phyloP scores from a whole-genome alignment of 2,888 invertebrate species.

The Endomychus coccineus region DNA sequence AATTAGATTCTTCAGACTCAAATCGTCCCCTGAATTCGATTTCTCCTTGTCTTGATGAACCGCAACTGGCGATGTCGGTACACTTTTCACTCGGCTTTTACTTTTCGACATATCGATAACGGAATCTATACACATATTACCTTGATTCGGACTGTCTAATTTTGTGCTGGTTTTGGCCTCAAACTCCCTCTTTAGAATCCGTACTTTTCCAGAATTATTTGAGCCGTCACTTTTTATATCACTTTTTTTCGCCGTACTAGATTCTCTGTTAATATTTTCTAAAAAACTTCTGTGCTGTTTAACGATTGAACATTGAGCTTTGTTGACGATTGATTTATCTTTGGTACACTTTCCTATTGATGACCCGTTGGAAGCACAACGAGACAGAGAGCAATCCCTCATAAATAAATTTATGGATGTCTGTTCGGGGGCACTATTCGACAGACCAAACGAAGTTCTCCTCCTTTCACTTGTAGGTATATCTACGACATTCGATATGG shows the following conservation, averaged over 20 bases:
- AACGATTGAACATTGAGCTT: conserved; percentile 47
- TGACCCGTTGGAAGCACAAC: conserved; percentile 38
- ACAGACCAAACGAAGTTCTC: too few relatives aligned
- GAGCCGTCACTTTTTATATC: conserved; percentile 17
- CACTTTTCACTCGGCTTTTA: conserved; percentile 38
- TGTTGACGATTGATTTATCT: conserved; percentile 34
- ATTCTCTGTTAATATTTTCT: conserved; percentile 44
- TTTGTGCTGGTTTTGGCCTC: conserved; percentile 64
- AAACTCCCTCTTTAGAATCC: conserved; percentile 80
- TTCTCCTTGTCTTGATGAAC: conserved; percentile 43
- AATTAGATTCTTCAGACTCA: conserved; percentile 68
- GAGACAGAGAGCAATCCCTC: conserved; percentile 34
- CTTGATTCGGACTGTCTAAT: conserved; percentile 10
- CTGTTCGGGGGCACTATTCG: conserved; percentile 57
- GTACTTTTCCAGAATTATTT: conserved; percentile 61
- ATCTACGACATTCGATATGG: conserved; percentile 53
- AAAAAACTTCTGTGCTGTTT: conserved; percentile 49
- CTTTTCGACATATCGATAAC: conserved; percentile 6
- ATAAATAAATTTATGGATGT: conserved; percentile 42
- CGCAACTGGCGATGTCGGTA: conserved; percentile 59
- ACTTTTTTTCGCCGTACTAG: conserved; percentile 27
- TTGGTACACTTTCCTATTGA: conserved; percentile 24
- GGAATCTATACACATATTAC: too few relatives aligned
- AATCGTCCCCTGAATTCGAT: conserved; percentile 47
- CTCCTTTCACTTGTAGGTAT: conserved; percentile 45